Percentiles rank a stretch among this genome's conserved stretches.
Conservation (phyloP, 2,113 vertebrate species). For the Columba livia region DNA sequence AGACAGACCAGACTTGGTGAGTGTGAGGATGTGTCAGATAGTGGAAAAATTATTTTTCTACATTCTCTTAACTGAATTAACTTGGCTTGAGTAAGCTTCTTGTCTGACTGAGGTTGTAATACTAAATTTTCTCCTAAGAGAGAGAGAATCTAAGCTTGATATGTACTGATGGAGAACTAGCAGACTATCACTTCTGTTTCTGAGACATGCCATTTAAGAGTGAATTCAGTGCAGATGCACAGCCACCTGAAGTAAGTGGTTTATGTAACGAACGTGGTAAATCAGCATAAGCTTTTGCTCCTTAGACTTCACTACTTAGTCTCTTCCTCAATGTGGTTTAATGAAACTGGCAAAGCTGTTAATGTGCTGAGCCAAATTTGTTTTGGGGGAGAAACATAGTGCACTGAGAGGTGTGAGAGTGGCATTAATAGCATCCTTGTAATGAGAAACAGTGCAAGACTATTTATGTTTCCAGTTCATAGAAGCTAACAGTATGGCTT, state of each 20-base stretch:
- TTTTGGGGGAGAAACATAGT: not conserved
- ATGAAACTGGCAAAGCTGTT: not conserved
- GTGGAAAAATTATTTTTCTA: not conserved
- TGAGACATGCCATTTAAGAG: not conserved
- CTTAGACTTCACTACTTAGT: not conserved
- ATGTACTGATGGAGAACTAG: not conserved
- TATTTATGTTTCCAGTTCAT: not conserved
- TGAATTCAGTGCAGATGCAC: not conserved
- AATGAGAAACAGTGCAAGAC: not conserved
- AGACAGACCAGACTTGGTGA: accelerated
- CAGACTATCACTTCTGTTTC: not conserved
- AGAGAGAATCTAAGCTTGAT: not conserved
- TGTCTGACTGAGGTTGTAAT: not conserved
- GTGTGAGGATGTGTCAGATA: not conserved
- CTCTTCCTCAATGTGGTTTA: not conserved
- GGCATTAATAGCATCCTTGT: not conserved
- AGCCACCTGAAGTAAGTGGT: not conserved
- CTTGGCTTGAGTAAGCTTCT: not conserved
- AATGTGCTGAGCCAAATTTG: not conserved
- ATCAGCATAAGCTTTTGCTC: not conserved
- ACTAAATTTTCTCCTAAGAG: not conserved
- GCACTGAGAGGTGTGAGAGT: not conserved
- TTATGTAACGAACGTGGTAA: accelerated
- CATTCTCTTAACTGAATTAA: not conserved
- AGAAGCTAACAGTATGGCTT: not conserved